Evolutionary conservation across 2,113 vertebrate species (phyloP).

Genomic region (Sturnus vulgaris): DNA sequence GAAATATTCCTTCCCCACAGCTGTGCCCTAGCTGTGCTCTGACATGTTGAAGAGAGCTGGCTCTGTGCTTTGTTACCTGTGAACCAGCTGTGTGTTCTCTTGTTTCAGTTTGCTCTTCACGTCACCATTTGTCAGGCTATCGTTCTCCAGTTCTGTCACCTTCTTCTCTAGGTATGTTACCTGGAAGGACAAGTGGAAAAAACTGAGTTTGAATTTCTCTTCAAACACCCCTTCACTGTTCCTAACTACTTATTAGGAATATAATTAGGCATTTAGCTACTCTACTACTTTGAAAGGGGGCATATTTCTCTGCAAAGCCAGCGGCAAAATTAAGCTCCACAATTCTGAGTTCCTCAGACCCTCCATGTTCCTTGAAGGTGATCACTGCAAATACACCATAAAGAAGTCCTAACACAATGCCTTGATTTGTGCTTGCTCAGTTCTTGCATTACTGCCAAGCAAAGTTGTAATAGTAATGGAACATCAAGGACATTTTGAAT

Average conservation of each 20-base stretch:
- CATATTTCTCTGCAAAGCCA: not conserved
- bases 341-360: not conserved
- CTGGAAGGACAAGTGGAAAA: constrained; percentile 53
- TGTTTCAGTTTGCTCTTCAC: constrained; percentile 92
- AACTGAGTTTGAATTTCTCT: not conserved
- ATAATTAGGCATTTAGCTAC: not conserved
- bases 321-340: not conserved
- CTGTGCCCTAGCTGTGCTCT: not conserved
- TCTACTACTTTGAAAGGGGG: not conserved
- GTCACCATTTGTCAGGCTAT: constrained; percentile 85
- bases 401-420: not conserved
- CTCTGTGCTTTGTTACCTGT: constrained; percentile 78
- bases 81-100: constrained; percentile 92
- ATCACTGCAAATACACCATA: not conserved
- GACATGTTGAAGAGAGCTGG: not conserved
- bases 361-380: not conserved
- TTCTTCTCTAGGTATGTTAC: constrained; percentile 92
- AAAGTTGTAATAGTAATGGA: not conserved
- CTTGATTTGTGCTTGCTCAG: not conserved
- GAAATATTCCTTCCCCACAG: not conserved
- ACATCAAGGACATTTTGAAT: not conserved
- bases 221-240: not conserved
- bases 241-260: not conserved
- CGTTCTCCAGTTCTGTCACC: constrained; percentile 90
- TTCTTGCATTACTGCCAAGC: not conserved